These are phyloP conservation scores for Cheilinus undulatus DNA, from an alignment of 2,113 vertebrate genomes.

Conservation along the genomic window DNA sequence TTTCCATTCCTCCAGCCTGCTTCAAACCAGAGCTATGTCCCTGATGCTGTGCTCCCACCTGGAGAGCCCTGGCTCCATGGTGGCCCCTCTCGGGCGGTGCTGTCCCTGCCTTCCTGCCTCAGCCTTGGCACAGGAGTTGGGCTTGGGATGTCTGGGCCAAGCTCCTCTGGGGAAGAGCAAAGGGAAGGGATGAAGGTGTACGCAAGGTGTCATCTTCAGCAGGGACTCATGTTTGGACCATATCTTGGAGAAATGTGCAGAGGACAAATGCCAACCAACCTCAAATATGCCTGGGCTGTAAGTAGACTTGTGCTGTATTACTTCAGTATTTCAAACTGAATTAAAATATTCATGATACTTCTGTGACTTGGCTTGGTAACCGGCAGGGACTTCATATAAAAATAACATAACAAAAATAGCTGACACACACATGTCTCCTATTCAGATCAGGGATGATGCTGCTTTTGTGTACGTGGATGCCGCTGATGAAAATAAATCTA, in stretches of 20 bases:
- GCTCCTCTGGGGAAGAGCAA: conserved; percentile 34
- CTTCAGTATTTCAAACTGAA: neutral
- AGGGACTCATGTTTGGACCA: conserved; percentile 82
- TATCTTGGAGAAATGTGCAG: conserved; percentile 76
- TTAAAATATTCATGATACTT: neutral
- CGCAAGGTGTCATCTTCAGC: conserved; percentile 72
- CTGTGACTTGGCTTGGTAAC: too few species aligned
- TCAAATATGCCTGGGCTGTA: conserved; percentile 84
- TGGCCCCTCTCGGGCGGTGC: conserved; percentile 57
- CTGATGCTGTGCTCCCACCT: conserved; percentile 64
- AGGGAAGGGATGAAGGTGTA: conserved; percentile 58
- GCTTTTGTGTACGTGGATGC: conserved; percentile 81
- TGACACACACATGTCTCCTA: neutral
- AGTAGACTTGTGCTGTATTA: conserved; percentile 25
- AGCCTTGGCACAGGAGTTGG: conserved; percentile 20
- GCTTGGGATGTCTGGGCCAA: neutral
- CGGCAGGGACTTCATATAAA: neutral
- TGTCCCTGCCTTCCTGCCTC: conserved; percentile 73
- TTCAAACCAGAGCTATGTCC: conserved; percentile 67
- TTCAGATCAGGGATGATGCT: conserved; percentile 72
- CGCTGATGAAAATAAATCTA: conserved; percentile 82
- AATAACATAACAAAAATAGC: neutral
- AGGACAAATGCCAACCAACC: conserved; percentile 67
- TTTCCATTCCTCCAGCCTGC: conserved; percentile 39
- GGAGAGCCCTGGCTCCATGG: conserved; percentile 72